Evolutionary conservation across 2,888 invertebrate species (phyloP).

Genomic region (Dexiosoma caninum): DNA sequence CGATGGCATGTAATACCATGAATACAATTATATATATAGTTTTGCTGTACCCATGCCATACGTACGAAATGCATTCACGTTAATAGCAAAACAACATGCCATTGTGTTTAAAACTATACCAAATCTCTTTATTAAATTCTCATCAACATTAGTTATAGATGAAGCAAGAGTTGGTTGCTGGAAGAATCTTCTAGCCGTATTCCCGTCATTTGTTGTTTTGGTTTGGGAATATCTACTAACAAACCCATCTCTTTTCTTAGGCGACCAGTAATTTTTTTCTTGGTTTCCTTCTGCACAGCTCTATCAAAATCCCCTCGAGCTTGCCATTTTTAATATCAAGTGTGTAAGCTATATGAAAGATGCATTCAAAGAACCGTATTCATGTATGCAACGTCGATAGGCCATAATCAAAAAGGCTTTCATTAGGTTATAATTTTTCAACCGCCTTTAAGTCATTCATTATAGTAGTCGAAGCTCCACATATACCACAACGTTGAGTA

Average conservation of each 20-base stretch:
- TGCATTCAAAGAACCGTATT: not conserved
- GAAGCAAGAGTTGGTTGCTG: constrained; percentile 17
- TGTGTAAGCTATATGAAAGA: not conserved
- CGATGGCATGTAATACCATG: too few species aligned
- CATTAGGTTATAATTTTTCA: not conserved
- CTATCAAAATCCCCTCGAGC: constrained; percentile 8
- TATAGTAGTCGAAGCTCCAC: not conserved
- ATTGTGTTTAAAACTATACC: constrained; percentile 28
- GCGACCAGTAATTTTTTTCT: constrained; percentile 1
- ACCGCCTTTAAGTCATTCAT: not conserved
- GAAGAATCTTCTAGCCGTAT: constrained; percentile 45
- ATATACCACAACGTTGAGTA: constrained; percentile 7
- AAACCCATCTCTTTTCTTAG: not conserved
- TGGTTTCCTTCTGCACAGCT: not conserved
- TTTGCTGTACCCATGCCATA: too few species aligned
- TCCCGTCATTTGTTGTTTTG: constrained; percentile 42
- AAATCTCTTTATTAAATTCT: constrained; percentile 22
- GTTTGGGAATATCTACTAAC: constrained; percentile 4
- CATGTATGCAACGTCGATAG: not conserved
- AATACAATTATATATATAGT: too few species aligned
- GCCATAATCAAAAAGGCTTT: not conserved
- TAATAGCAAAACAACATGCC: too few species aligned
- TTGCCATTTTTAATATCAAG: constrained; percentile 1
- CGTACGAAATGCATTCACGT: too few species aligned
- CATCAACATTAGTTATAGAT: not conserved